Base-by-base conservation (phyloP, 2,113 vertebrate species). In the Sigmodon hispidus region DNA sequence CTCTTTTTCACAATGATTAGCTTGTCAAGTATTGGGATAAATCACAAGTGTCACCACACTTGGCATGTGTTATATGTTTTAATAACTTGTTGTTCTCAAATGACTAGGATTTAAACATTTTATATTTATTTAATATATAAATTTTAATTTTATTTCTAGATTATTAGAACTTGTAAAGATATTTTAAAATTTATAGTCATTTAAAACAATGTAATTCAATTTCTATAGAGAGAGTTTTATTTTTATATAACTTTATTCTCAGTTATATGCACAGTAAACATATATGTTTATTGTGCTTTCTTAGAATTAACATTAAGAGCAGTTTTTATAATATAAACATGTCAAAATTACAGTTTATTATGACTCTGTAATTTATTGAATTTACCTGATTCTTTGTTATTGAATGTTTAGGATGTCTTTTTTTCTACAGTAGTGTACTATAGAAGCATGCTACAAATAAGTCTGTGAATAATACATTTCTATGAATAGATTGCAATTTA, bases 191-290 rank as follows among this genome's bases (percentile, higher is more conserved):
- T 84, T 91, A 36, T 59, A 80, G 36, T 90, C 86, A 21, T 88
- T 93, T 84, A 72, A 81, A 76, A 83, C 91, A 16, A 15, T 17
- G 40, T 88, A 89, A 57, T 94, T 5, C 10, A 43, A 87, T 0
- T 87, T 92, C 92, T 26, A 92, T 70, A 90, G 36, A 17, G 50
- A 50, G 61, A 84, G 43, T 70, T 91, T 75, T 92, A 92, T 94
- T 95, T 45, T 80, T 95, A 7, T 8, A 22, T 92, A n/a, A 89
- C 45, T 91, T 83, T 50, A 72, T 96, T 76, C 29, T 63, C 6
- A 92, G 45, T 90, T 97, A 65, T 95, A 11, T 84, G 9, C 5
- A 4, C 29, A 61, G 45, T 86, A 50, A 87, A n/a, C 31, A 69
- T 72, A 75, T 7, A 26, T 77, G 26, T 87, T 96, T 67, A 69